phyloP scores from a whole-genome alignment of 2,113 vertebrate species.

The Perca flavescens region DNA sequence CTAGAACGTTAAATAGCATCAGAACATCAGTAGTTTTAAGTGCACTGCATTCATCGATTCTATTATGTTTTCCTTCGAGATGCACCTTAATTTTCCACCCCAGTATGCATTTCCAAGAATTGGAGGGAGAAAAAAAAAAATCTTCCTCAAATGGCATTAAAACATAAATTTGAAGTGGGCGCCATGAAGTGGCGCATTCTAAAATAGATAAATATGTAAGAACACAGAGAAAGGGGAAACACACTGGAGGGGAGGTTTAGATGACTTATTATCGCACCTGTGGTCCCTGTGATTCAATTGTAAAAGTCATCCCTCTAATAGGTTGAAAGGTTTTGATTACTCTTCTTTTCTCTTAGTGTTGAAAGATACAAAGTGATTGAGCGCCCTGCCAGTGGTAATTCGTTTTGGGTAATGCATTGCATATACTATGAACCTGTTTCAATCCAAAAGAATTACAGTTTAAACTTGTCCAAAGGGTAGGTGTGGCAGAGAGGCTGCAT shows the following conservation, averaged over 20 bases:
- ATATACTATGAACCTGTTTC: constrained; percentile 96
- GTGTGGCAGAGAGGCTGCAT: constrained; percentile 75
- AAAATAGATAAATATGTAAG: constrained; percentile 99
- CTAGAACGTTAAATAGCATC: constrained; percentile 89
- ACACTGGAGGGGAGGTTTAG: constrained; percentile 95
- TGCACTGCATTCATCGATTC: constrained; percentile 88
- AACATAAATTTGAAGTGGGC: constrained; percentile 83
- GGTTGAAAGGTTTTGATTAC: constrained; percentile 99
- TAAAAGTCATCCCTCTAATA: constrained; percentile 99
- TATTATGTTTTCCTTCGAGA: constrained; percentile 87
- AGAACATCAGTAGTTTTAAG: constrained; percentile 88
- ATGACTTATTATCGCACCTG: constrained; percentile 99
- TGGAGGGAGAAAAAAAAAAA: constrained; percentile 64
- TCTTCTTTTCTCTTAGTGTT: constrained; percentile 98
- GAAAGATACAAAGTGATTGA: constrained; percentile 98
- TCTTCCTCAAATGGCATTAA: constrained; percentile 84
- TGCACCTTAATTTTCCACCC: constrained; percentile 87
- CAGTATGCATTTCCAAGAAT: constrained; percentile 84
- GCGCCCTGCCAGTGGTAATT: constrained; percentile 97
- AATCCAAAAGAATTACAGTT: constrained; percentile 95
- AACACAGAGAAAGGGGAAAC: constrained; percentile 92
- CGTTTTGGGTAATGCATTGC: constrained; percentile 98
- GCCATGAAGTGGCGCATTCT: constrained; percentile 82
- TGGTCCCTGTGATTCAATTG: constrained; percentile 99
- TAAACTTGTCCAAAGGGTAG: constrained; percentile 91